Conservation (phyloP, 2,113 vertebrate genomes). For the Menidia beryllina region DNA sequence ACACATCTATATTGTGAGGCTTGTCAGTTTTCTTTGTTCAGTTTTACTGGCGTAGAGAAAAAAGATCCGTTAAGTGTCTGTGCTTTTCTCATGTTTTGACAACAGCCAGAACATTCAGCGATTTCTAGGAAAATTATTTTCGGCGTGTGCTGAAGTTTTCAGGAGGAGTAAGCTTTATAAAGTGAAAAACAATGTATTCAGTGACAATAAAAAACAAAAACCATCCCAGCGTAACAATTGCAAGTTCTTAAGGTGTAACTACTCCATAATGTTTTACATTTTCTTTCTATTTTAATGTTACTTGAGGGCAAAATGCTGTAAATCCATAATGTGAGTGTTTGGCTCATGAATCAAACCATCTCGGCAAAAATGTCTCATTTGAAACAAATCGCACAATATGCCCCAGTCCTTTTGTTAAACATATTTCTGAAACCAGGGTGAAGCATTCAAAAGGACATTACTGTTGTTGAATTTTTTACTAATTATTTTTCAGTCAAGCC, state of each 20-base stretch:
- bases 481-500: conserved; percentile 67
- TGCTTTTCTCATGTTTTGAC: neutral
- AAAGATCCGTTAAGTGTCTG: conserved; percentile 8
- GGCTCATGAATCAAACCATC: neutral
- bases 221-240: neutral
- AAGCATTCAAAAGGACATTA: conserved; percentile 43
- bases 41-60: neutral
- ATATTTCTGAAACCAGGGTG: conserved; percentile 29
- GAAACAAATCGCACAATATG: conserved; percentile 6
- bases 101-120: neutral
- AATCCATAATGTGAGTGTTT: neutral
- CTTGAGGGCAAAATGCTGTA: neutral
- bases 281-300: neutral
- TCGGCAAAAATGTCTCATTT: neutral
- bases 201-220: neutral
- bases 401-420: conserved; percentile 6
- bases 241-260: neutral
- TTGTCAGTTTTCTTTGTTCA: neutral
- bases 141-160: neutral
- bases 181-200: neutral
- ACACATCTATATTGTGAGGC: neutral
- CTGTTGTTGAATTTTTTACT: conserved; percentile 48
- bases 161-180: neutral
- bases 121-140: neutral
- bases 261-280: neutral